Base-by-base conservation (phyloP, 1,140 invertebrate genomes). In the Zaprionus capensis region DNA sequence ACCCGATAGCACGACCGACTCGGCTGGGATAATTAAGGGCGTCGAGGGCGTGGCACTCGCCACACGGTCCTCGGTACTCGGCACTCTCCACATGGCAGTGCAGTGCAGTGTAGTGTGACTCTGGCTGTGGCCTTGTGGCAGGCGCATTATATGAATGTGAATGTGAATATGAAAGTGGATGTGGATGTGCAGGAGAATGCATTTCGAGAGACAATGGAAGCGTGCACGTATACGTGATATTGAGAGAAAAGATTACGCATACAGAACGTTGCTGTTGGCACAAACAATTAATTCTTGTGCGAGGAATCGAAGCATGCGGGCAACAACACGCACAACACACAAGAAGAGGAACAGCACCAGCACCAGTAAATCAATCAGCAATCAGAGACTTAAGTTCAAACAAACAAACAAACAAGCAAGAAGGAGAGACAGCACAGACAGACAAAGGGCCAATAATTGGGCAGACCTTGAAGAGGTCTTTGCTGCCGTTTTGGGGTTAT, bases 251-350 rank as follows among this genome's bases (percentile, higher is more conserved):
- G 28, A 67, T 66, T 51, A 46, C 58, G 24, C 59, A 78, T 78
- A 77, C 74, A 73, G 67, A 67, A 31, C 17, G 63, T 72, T 24
- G 74, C 4, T 14, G 34, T 7, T 11, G 36, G 2, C 14, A 20
- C 22, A n/a, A 59, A 24, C 22, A 55, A 51, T 26, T 38, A 51
- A 22, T 51, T 20, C 20, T 14, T 51, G n/a, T 49, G 7, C 17
- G 11, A 24, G 6, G 12, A 14, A 51, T 22, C 22, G 46, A 24
- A 24, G 46, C 17, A 14, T 51, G 46, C 20, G 20, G 11, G 46
- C 41, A 34, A 34, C 31, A 34, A 34, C 31, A 11, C 31, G 9
- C 31, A 34, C 31, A 34, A 34, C 31, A 34, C 24, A 26, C 24
- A 26, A 28, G 26, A 7, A 34, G 31, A 34, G 9, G n/a, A 38